Base-by-base conservation (phyloP, 2,888 invertebrate genomes). In the Callimorpha dominula region DNA sequence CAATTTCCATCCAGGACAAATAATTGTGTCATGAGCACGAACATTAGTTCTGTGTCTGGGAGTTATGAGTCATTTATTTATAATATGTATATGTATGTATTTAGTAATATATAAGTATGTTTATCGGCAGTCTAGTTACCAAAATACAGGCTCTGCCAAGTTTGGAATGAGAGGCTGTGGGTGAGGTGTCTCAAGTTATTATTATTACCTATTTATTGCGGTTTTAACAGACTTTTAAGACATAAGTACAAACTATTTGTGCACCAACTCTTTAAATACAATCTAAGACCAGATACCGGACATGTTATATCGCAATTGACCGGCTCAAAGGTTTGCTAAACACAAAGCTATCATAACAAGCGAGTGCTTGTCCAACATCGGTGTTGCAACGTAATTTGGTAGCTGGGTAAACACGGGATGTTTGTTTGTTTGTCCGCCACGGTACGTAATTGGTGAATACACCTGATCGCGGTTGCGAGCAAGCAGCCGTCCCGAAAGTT, bases 311-410 rank as follows among this genome's bases (percentile, higher is more conserved):
- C 49, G 72, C 78, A 76, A 79, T 77, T 67, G 77, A 79, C 73
- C 72, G 31, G 60, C 72, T 78, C 68, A 77, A 82, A 77, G 70
- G 82, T 79, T 83, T 76, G 80, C 74, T 74, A 72, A 81, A 74
- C 77, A 80, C 80, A 80, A 74, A 78, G 75, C 81, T 81, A 83
- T 78, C 80, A 83, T 78, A 78, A 72, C 67, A 71, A 12, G 49
- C 57, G 64, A 77, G 78, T 78, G 78, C 77, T 77, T 54, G 72
- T 63, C 57, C 63, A 63, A 66, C 65, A 69, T n/a, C 31, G 54
- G 40, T 12, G n/a, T 15, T 6, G 63, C 50, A 31, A 57, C 57
- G 60, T 31, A 31, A 14, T 60, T 12, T 43, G 46, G 64, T 52
- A 31, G 42, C 4, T 63, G 1, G 40, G 20, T 65, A 82, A 81